Evolutionary conservation across 2,797 vertebrate species (phyloP), one percentile per base, ranked within the genome.

Genomic region (Parambassis ranga): DNA sequence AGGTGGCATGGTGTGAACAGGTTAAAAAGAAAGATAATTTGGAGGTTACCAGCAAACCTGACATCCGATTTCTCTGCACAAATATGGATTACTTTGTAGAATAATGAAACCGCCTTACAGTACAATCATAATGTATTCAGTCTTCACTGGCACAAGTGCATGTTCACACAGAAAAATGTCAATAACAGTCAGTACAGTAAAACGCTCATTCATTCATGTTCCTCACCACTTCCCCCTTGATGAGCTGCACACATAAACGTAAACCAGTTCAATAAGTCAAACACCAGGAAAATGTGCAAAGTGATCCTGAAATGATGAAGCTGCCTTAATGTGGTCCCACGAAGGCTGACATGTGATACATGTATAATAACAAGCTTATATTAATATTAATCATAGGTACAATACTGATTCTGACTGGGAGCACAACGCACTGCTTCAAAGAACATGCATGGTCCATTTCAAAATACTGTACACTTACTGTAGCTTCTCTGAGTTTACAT

Each of bases 291-390:
- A 51, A 62, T 32, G 22, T 71, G 42, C 50, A 75, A 68, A 71
- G 71, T 33, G 8, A 56, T 68, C 32, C 24, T 60, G 14, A 37
- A 73, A 75, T 43, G 42, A 60, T 36, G 33, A 61, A 79, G 60
- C 53, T 71, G 61, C 65, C 19, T 27, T 5, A 30, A 20, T 5
- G 27, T 75, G 75, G 74, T 77, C 76, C 75, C 77, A 23, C 0
- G 9, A 15, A 10, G 2, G 27, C 56, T 66, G 0, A 64, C n/a
- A 58, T 43, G 37, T 50, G 4, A 36, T 60, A 44, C 48, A 65
- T 70, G 43, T 69, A 74, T 72, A 71, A 32, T 47, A 57, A 16
- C 19, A 26, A 60, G 46, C 16, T 50, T 33, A 36, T 27, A 49
- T 32, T 14, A 50, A 35, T 26, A 56, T 41, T n/a, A n/a, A n/a